Base-by-base conservation (phyloP, 1,140 invertebrate species). In the Alviniconcha marisindica region DNA sequence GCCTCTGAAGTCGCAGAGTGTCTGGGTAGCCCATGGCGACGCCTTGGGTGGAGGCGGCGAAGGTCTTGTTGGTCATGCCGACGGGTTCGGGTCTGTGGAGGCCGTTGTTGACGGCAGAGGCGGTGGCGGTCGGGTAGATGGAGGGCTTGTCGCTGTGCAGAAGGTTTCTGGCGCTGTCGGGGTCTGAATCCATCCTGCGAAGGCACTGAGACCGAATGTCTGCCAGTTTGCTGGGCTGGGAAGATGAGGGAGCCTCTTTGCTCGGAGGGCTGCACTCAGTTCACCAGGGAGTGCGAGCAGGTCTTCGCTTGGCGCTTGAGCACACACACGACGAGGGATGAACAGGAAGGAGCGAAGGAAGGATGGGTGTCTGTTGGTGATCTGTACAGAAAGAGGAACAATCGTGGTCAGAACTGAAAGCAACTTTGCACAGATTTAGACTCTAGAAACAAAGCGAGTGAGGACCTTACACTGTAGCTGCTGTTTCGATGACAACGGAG, bases 1-100 rank as follows among this genome's bases (percentile, higher is more conserved):
- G 83, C 33, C 81, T 31, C 40, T 86, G 77, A 14, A 90, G 74
- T 12, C 78, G n/a, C 28, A 82, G 60, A 24, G 33, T 77, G 15
- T 84, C 83, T 2, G 54, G 10, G 44, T 48, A 42, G 33, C 63
- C 51, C 44, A 51, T 48, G 10, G 51, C 48, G 31, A 5, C 56
- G 3, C 21, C 42, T 28, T 44, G 60, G 38, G 28, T 38, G 42
- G 10, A n/a, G 48, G 48, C 21, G 24, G 24, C 42, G 60, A 1
- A 44, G 54, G 71, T 24, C 21, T 73, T 76, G 18, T 73, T 31
- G 12, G n/a, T 54, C 15, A 44, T 54, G 36, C 21, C 33, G 36
- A 24, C 33, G 18, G 80, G 14, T 31, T 24, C 36, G 51, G 71
- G 24, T 0, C 14, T 36, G 0, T 7, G 31, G 42, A 38, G 31